Evolutionary conservation across 2,113 vertebrate genomes (phyloP).

Genomic region (Petrocephalus zakoni): DNA sequence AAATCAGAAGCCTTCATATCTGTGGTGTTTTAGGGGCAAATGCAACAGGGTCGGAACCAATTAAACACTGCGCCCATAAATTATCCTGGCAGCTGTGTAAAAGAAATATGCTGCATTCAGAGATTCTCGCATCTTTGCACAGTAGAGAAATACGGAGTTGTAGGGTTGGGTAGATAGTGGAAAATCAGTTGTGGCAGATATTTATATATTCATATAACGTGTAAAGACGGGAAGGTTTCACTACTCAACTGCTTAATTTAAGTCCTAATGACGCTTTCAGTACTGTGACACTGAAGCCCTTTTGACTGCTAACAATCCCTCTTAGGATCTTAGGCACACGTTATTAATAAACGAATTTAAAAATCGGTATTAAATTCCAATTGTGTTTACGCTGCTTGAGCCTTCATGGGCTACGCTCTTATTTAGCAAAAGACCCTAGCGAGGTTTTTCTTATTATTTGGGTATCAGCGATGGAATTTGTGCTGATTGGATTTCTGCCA

Average conservation of each 20-base stretch:
- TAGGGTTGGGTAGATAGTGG: neutral
- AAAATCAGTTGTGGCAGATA: neutral
- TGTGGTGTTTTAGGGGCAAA: neutral
- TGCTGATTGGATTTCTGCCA: slow-evolving; percentile 28
- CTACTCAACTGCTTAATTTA: neutral
- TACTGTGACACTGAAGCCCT: neutral
- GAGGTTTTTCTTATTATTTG: neutral
- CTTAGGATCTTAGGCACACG: neutral
- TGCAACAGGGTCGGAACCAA: neutral
- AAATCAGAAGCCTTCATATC: neutral
- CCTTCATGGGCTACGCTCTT: neutral
- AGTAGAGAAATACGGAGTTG: neutral
- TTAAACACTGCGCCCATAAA: neutral
- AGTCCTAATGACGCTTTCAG: neutral
- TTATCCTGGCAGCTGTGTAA: slow-evolving; percentile 3
- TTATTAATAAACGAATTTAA: neutral
- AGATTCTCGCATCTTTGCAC: neutral
- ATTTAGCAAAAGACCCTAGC: slow-evolving; percentile 23
- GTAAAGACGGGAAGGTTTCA: neutral
- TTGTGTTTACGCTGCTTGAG: neutral
- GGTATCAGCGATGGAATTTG: slow-evolving; percentile 21
- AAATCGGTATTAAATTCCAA: neutral
- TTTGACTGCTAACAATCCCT: neutral
- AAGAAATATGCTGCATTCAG: neutral
- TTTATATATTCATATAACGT: neutral